Evolutionary conservation across 2,113 vertebrate genomes (phyloP).

Genomic region (Picathartes gymnocephalus): DNA sequence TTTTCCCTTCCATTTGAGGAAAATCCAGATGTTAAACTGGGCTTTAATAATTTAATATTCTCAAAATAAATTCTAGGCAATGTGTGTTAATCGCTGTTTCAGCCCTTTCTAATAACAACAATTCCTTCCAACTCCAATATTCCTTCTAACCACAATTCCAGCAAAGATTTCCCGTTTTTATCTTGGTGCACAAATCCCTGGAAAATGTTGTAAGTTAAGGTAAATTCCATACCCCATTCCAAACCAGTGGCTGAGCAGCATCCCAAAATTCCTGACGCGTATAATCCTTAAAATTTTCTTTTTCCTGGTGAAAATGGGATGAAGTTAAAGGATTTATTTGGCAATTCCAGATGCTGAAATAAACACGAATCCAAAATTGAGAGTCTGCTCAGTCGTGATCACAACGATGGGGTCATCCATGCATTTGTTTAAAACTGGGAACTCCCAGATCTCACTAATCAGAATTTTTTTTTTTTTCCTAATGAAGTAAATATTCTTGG

Average conservation of each 20-base stretch:
- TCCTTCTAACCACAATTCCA: background rate
- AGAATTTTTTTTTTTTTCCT: background rate
- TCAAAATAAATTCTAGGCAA: background rate
- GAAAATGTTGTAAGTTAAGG: background rate
- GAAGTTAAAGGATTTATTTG: background rate
- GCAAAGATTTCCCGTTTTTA: background rate
- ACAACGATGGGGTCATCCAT: accelerated
- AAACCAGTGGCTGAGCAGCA: background rate
- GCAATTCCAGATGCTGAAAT: background rate
- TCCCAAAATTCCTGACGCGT: background rate
- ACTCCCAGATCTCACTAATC: accelerated
- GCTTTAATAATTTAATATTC: background rate
- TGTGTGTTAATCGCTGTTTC: background rate
- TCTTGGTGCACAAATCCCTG: background rate
- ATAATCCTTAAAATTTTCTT: background rate
- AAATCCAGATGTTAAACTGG: background rate
- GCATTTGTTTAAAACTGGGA: background rate
- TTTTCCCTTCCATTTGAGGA: background rate
- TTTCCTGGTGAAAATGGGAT: background rate
- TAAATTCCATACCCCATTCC: background rate
- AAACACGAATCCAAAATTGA: background rate
- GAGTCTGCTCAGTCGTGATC: background rate
- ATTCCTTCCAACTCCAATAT: background rate
- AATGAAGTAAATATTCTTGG: background rate
- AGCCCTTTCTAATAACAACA: background rate